These are phyloP conservation scores for Drosophila austrosaltans DNA, from an alignment of 2,888 invertebrate genomes.

Conservation along the genomic window DNA sequence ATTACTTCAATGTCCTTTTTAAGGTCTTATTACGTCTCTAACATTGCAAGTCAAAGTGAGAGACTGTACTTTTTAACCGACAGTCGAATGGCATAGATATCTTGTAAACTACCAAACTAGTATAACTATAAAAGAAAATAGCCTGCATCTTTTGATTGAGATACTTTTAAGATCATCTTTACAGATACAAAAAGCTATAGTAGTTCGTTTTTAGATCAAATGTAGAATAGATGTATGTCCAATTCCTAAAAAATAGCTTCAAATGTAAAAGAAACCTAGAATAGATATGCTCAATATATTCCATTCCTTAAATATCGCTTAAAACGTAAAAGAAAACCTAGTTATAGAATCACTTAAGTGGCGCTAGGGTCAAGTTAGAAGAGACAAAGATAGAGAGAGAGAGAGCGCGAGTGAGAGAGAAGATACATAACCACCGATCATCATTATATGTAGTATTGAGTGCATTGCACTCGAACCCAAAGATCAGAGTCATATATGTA, in stretches of 20 bases:
- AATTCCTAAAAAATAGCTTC: too few species aligned
- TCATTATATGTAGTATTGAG: not conserved
- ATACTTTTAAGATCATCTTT: too few species aligned
- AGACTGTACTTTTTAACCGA: constrained; percentile 1
- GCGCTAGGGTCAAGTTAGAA: constrained; percentile 56
- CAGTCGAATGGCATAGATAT: not conserved
- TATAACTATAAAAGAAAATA: too few species aligned
- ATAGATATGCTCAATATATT: too few species aligned
- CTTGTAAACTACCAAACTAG: too few species aligned
- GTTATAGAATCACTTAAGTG: constrained; percentile 39
- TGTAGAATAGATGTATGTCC: too few species aligned
- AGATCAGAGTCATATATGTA: not conserved
- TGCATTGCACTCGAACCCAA: constrained; percentile 15
- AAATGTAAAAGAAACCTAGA: too few species aligned
- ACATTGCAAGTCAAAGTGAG: not conserved
- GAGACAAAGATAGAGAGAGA: constrained; percentile 43
- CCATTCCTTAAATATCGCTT: not conserved
- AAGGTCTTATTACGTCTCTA: not conserved
- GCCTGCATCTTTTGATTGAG: too few species aligned
- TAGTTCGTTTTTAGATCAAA: too few species aligned
- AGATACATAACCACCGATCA: not conserved
- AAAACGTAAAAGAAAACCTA: not conserved
- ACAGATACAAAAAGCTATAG: too few species aligned
- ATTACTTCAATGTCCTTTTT: constrained; percentile 2
- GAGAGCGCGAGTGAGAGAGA: not conserved